A percentile compares a stretch with the other conserved stretches of the same genome.
These are phyloP conservation scores for Emys orbicularis DNA, from an alignment of 2,797 vertebrate genomes.

Conservation along the genomic window DNA sequence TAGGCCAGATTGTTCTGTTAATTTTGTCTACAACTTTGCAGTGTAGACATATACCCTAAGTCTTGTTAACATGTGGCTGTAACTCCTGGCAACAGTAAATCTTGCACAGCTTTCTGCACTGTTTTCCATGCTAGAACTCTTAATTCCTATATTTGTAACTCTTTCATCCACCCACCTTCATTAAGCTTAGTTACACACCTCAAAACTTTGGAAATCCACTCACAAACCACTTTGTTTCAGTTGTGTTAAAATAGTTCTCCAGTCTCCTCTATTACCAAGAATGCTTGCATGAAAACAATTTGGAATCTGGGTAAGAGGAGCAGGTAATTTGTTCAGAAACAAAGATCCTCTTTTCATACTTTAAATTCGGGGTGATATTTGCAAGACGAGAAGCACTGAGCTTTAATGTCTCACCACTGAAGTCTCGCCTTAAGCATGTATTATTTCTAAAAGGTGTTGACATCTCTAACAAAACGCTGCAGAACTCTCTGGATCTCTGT, in stretches of 20 bases:
- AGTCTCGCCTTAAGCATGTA: neutral
- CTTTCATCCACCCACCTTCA: constrained; percentile 14
- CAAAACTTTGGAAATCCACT: constrained; percentile 62
- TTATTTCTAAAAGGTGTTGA: neutral
- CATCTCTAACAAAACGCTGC: neutral
- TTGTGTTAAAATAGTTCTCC: neutral
- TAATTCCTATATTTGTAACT: neutral
- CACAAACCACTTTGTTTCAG: constrained; percentile 49
- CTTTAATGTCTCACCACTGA: neutral
- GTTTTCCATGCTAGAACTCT: neutral
- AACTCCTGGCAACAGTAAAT: neutral
- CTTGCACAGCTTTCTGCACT: accelerated
- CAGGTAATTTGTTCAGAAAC: constrained; percentile 29
- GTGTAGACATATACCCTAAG: too few species aligned
- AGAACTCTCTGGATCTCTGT: neutral
- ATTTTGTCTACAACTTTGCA: too few species aligned
- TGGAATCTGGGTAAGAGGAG: constrained; percentile 45
- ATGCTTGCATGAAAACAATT: constrained; percentile 64
- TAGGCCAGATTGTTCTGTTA: too few species aligned
- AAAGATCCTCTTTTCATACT: constrained; percentile 14
- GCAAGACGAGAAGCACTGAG: neutral
- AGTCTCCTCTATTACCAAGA: constrained; percentile 26
- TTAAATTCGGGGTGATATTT: too few species aligned
- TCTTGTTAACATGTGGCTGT: neutral
- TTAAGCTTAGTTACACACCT: neutral